Conservation (phyloP, 2,113 vertebrate genomes). For the Thermophis baileyi region DNA sequence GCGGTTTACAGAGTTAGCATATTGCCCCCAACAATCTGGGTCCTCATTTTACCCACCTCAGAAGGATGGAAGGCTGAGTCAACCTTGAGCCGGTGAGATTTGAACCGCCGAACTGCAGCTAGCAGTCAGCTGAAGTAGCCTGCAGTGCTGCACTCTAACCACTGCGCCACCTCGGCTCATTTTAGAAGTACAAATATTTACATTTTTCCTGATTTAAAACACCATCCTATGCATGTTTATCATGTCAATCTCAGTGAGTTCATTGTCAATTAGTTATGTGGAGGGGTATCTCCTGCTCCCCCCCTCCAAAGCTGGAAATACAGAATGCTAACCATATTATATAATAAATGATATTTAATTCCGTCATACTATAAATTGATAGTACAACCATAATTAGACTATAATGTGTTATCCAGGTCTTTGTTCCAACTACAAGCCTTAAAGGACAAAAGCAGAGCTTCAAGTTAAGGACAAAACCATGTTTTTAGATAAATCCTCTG, state of each 20-base stretch:
- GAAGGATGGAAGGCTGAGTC: too few species aligned
- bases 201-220: neutral
- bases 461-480: neutral
- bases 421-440: neutral
- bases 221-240: neutral
- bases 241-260: neutral
- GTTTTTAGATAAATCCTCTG: neutral
- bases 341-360: neutral
- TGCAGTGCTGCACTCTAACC: too few species aligned
- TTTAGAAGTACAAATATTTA: neutral
- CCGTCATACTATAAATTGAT: neutral
- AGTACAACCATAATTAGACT: neutral
- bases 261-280: neutral
- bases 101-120: too few species aligned
- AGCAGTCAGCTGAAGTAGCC: too few species aligned
- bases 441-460: neutral
- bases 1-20: too few species aligned
- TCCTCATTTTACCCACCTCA: too few species aligned
- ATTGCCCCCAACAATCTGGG: too few species aligned
- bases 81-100: too few species aligned
- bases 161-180: too few species aligned
- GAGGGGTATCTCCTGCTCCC: neutral
- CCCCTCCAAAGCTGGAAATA: neutral
- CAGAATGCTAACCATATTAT: rapidly evolving
- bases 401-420: neutral